Percentiles rank a stretch among this genome's conserved stretches.
Evolutionary conservation across 2,888 invertebrate genomes (phyloP).

Genomic region (Lepidochrysops patricia): DNA sequence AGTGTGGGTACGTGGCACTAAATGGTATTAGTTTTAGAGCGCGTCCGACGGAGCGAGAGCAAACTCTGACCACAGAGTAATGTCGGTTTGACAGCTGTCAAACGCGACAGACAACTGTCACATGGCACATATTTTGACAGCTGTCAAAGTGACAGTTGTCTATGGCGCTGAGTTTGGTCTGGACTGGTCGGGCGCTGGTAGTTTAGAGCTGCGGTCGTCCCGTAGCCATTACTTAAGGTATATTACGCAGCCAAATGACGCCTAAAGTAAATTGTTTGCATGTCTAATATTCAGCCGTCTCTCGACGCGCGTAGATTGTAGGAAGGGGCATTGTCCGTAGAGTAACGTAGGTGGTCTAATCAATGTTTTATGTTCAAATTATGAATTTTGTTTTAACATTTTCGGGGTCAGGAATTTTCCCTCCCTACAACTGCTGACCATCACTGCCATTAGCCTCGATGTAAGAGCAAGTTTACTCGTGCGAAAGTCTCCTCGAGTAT

Average conservation of each 20-base stretch:
- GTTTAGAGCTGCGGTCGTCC: conserved; percentile 10
- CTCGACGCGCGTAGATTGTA: neutral
- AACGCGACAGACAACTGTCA: too few relatives aligned
- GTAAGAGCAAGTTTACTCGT: conserved; percentile 40
- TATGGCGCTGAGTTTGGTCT: neutral
- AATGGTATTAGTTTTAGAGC: conserved; percentile 27
- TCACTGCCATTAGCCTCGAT: conserved; percentile 63
- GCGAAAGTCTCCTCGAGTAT: conserved; percentile 44
- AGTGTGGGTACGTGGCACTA: conserved; percentile 23
- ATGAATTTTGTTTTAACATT: conserved; percentile 38
- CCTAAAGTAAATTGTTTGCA: conserved; percentile 2
- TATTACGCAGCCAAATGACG: conserved; percentile 14
- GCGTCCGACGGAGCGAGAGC: conserved; percentile 16
- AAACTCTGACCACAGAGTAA: neutral
- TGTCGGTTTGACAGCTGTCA: neutral
- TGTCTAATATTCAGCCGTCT: neutral
- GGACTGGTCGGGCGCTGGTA: neutral
- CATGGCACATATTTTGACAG: too few relatives aligned
- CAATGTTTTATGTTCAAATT: conserved; percentile 37
- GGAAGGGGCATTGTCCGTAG: neutral
- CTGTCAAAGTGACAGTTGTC: neutral
- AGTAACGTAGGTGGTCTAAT: conserved; percentile 30
- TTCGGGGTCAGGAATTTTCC: conserved; percentile 47
- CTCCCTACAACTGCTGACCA: conserved; percentile 60
- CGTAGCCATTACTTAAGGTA: conserved; percentile 17